Evolutionary conservation across 2,888 invertebrate genomes (phyloP), one percentile per base, ranked within the genome.

Genomic region (Stenodema calcarata): DNA sequence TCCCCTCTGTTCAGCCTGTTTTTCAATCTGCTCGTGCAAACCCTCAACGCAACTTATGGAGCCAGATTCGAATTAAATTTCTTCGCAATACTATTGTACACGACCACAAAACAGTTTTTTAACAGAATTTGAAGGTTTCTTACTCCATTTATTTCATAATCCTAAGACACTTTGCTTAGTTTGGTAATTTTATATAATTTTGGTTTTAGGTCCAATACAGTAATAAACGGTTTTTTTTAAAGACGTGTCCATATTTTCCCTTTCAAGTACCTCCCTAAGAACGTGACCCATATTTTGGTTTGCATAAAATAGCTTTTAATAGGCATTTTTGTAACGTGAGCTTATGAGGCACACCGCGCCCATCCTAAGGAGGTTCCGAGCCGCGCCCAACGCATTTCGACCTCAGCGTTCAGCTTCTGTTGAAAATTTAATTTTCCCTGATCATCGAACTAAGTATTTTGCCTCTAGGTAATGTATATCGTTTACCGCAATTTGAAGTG

Each of bases 1-100:
- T 35, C 79, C 47, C 4, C 79, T 79, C 23, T 79, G 79, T 41
- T n/a, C 79, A 44, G 79, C 80, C 41, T 80, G 80, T 47, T 80
- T 80, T 80, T 80, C 28, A 27, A 41, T 41, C 35, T 80, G 80
- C 80, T 44, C 35, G 41, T 54, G 27, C 54, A 23, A 54, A 30
- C 80, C 79, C 47, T 41, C 79, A 23, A 23, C 79, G 27, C 76
- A 23, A 23, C 76, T 76, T 23, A 76, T 76, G 76, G 28, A 35
- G 23, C 27, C 23, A 76, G 78, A 78, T 35, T 78, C 42, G 1
- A 42, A 78, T 41, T 78, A 41, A 78, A 14, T 78, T 42, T 14
- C 78, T 78, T 42, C 78, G 14, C 78, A 41, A 42, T 41, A 42
- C 28, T 16, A 44, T 78, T 41, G n/a, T 78, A 78, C 18, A 35